phyloP scores from a whole-genome alignment of 2,113 vertebrate species.

The Fukomys damarensis region DNA sequence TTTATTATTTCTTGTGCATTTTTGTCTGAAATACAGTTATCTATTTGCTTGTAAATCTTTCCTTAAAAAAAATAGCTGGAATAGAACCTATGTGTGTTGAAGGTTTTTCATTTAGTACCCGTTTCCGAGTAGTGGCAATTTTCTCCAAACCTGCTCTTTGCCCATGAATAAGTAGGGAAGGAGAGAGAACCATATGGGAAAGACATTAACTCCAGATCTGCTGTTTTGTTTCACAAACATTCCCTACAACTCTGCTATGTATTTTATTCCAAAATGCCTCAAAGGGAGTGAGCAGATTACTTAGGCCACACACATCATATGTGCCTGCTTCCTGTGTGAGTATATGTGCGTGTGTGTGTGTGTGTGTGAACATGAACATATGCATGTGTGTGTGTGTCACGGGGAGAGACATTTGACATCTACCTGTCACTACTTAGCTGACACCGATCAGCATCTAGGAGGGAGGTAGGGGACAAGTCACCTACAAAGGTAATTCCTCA shows the following conservation, averaged over 20 bases:
- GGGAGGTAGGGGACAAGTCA: background rate
- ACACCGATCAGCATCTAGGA: background rate
- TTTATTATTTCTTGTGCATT: slow-evolving; percentile 37
- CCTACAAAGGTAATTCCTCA: background rate
- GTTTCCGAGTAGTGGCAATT: background rate
- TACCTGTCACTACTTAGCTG: background rate
- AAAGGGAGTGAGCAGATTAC: background rate
- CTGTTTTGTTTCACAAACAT: slow-evolving; percentile 1
- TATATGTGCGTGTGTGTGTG: background rate
- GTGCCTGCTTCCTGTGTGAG: background rate
- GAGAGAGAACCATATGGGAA: background rate
- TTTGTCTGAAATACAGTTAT: slow-evolving; percentile 5
- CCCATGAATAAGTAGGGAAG: background rate
- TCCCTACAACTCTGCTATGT: background rate
- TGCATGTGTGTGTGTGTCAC: background rate
- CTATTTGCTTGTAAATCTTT: slow-evolving; percentile 21
- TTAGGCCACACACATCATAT: background rate
- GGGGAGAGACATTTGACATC: background rate
- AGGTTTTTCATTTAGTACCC: background rate
- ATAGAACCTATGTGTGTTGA: background rate
- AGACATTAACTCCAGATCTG: background rate
- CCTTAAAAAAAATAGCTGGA: slow-evolving; percentile 1
- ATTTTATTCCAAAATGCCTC: background rate
- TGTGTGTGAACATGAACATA: no score
- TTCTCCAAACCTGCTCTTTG: background rate